phyloP scores from a whole-genome alignment of 2,797 vertebrate species.

The Anolis apletophallus region DNA sequence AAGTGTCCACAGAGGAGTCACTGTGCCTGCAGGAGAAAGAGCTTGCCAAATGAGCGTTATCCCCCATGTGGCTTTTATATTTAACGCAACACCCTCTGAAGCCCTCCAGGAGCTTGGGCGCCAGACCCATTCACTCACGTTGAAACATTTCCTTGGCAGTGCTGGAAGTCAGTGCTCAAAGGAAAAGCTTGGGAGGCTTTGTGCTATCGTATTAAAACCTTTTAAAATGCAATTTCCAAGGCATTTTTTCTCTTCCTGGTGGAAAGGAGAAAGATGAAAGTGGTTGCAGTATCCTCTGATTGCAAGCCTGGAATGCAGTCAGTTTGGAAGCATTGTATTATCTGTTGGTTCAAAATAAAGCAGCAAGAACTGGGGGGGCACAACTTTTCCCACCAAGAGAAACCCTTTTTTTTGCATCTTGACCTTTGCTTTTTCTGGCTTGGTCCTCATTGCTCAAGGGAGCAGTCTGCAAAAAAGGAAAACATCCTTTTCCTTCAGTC shows the following conservation, averaged over 20 bases:
- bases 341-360: not conserved
- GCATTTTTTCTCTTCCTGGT: not conserved
- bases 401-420: not conserved
- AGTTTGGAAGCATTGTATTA: not conserved
- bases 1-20: conserved; percentile 40
- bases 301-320: not conserved
- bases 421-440: conserved; percentile 22
- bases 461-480: not conserved
- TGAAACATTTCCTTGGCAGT: conserved; percentile 34
- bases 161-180: conserved; percentile 27
- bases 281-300: not conserved
- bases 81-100: conserved; percentile 36
- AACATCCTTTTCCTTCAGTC: not conserved
- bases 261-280: not conserved
- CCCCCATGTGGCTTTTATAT: conserved; percentile 38
- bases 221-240: not conserved
- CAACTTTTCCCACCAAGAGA: not conserved
- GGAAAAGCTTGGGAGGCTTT: conserved; percentile 30
- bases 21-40: conserved; percentile 30
- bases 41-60: conserved; percentile 31
- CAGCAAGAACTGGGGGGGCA: not conserved
- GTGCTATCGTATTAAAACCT: conserved; percentile 4
- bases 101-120: conserved; percentile 37
- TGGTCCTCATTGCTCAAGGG: not conserved
- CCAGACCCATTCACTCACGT: conserved; percentile 32